Evolutionary conservation across 2,113 vertebrate species (phyloP).

Genomic region (Scartelaos histophorus): DNA sequence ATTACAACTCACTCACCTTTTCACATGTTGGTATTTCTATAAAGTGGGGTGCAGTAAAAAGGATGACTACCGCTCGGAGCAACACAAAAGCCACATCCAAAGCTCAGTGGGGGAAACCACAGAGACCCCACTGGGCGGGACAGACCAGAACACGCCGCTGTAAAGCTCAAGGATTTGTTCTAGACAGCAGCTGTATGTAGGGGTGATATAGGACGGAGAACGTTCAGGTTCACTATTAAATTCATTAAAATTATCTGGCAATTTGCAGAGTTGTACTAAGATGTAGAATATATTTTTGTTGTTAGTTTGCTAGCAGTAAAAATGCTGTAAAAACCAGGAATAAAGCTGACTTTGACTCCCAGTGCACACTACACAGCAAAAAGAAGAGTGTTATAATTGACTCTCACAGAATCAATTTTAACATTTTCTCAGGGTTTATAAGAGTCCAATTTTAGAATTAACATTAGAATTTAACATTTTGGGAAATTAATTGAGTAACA

Average conservation of each 20-base stretch:
- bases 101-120: constrained; percentile 63
- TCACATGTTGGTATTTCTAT: constrained; percentile 40
- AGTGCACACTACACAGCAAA: too few relatives aligned
- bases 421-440: too few relatives aligned
- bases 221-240: neutral
- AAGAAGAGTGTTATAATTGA: too few relatives aligned
- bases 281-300: too few relatives aligned
- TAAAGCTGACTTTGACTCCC: too few relatives aligned
- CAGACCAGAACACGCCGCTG: constrained; percentile 24
- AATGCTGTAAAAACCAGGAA: too few relatives aligned
- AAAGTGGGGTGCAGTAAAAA: constrained; percentile 55
- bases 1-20: constrained; percentile 29
- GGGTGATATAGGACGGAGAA: neutral
- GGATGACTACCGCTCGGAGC: constrained; percentile 50
- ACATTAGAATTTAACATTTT: too few relatives aligned
- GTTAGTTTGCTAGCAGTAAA: too few relatives aligned
- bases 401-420: too few relatives aligned
- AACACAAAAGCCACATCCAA: constrained; percentile 63
- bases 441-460: too few relatives aligned
- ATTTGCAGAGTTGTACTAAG: too few relatives aligned
- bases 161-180: constrained; percentile 61
- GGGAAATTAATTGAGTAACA: too few relatives aligned
- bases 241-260: neutral
- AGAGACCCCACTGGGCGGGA: constrained; percentile 62
- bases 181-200: constrained; percentile 25